Evolutionary conservation across 2,888 invertebrate species (phyloP), one percentile per base, ranked within the genome.

Genomic region (Acanthopleura granulata): DNA sequence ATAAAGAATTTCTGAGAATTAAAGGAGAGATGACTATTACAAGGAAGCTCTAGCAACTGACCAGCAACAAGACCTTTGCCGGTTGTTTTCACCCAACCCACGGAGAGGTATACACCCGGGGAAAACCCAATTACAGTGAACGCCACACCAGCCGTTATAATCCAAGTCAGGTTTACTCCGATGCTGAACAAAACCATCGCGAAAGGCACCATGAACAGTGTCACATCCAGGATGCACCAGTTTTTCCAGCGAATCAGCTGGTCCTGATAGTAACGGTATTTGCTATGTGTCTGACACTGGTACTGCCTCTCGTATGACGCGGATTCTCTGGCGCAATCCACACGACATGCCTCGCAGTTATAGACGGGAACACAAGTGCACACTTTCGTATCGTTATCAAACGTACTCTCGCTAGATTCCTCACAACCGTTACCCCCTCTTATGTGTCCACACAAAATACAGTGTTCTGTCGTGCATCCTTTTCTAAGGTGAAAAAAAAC

Each of bases 131-230:
- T n/a, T n/a, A n/a, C 74, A 51, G 83, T 80, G 0, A 83, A 50
- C 25, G 83, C 74, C 16, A 80, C 81, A 61, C 77, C 83, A 74
- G 81, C 77, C n/a, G 72, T 72, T 70, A 81, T 83, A 15, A 80
- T 57, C 82, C 82, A 81, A 14, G 75, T 74, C 40, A 81, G 72
- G 62, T 77, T 74, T 22, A 57, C 12, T 22, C 57, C 57, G 12
- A 18, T n/a, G 18, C 12, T 22, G 18, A 57, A n/a, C 22, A 57
- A n/a, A 57, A 57, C 57, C 57, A 82, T 51, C 51, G 73, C 73
- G n/a, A 80, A 76, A 3, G 81, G 81, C 4, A 81, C 75, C 22
- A 76, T 71, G 11, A 73, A 30, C 57, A 82, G 57, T 15, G 77
- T 81, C 18, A 66, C 69, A 12, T 57, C 49, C 15, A 81, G 50